Conservation (phyloP, 2,888 invertebrate species). For the Dynastes tityus region DNA sequence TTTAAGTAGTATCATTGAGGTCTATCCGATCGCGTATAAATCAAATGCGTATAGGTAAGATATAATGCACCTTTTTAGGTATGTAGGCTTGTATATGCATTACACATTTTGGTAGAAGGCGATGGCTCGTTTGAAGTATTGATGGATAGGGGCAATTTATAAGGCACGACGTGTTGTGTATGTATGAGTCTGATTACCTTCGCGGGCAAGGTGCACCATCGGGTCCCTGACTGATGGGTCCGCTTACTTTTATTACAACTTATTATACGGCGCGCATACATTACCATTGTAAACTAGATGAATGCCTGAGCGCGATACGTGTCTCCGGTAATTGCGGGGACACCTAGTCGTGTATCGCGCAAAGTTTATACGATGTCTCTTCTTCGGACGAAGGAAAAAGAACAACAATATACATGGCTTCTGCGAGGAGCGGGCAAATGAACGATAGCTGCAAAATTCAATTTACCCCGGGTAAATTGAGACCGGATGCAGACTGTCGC, state of each 20-base stretch:
- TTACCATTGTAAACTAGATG: conserved; percentile 55
- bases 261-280: conserved; percentile 58
- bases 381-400: conserved; percentile 11
- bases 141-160: conserved; percentile 60
- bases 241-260: conserved; percentile 58
- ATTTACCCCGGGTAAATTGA: conserved; percentile 43
- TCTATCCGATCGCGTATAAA: not conserved
- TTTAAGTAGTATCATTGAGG: no score
- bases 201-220: conserved; percentile 55
- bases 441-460: conserved; percentile 25
- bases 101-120: conserved; percentile 32
- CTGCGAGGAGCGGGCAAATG: not conserved
- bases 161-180: conserved; percentile 57
- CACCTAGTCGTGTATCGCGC: conserved; percentile 45
- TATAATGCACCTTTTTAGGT: no score
- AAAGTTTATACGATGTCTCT: conserved; percentile 14
- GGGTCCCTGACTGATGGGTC: conserved; percentile 57
- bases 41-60: not conserved
- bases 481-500: conserved; percentile 34
- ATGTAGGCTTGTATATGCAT: not conserved
- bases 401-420: not conserved
- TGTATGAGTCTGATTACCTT: conserved; percentile 59
- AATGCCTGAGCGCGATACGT: conserved; percentile 43
- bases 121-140: conserved; percentile 59
- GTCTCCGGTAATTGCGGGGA: conserved; percentile 44